Conservation (phyloP, 2,888 invertebrate species). For the Meghimatium bilineatum region DNA sequence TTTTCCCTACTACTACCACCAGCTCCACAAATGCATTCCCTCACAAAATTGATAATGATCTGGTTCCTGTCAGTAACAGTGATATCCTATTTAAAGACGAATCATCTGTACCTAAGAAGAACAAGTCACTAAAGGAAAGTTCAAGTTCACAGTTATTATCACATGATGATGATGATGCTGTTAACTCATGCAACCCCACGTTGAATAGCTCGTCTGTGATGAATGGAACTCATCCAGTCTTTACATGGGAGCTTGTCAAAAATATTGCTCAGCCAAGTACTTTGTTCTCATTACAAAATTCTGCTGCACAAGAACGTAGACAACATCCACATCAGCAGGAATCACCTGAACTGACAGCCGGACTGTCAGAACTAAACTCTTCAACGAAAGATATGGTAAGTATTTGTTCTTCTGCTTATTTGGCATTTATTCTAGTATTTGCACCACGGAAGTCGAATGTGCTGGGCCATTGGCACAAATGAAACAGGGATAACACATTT, state of each 20-base stretch:
- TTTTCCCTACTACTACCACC: slow-evolving; percentile 4
- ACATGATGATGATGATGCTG: background rate
- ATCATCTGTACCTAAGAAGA: background rate
- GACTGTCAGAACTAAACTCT: slow-evolving; percentile 24
- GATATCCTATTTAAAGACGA: slow-evolving; percentile 15
- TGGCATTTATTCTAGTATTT: background rate
- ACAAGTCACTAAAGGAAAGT: background rate
- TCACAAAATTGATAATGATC: slow-evolving; percentile 8
- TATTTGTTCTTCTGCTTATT: too few relatives aligned
- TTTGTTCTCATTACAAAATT: slow-evolving; percentile 1
- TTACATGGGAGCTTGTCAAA: slow-evolving; percentile 5
- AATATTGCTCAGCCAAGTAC: background rate
- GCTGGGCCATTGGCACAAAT: too few relatives aligned
- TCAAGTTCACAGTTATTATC: background rate
- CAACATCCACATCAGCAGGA: slow-evolving; percentile 16
- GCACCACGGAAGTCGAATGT: background rate
- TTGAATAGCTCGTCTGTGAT: background rate
- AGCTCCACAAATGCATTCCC: slow-evolving; percentile 24
- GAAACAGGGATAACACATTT: too few relatives aligned
- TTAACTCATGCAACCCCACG: background rate
- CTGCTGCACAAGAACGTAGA: background rate
- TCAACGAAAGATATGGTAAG: slow-evolving; percentile 44
- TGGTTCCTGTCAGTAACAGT: background rate
- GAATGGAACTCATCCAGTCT: background rate
- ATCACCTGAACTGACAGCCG: slow-evolving; percentile 18